Percentiles rank a stretch among this genome's conserved stretches.
These are phyloP conservation scores for Girardinichthys multiradiatus DNA, from an alignment of 2,113 vertebrate genomes.

Conservation along the genomic window DNA sequence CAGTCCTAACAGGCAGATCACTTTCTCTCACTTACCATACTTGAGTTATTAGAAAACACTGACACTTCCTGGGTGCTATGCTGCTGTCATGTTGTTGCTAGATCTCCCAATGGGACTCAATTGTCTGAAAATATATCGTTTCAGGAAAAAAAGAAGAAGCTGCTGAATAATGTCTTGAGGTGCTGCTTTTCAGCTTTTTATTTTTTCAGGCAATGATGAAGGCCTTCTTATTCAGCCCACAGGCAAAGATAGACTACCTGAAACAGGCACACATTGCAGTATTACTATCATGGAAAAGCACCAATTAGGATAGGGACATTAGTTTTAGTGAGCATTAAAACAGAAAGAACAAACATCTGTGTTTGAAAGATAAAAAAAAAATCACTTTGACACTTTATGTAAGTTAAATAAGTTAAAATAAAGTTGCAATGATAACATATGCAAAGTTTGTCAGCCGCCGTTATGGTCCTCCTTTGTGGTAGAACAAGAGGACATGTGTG, in stretches of 20 bases:
- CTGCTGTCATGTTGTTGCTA: slow-evolving; percentile 41
- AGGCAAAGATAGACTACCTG: slow-evolving; percentile 71
- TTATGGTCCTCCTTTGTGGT: slow-evolving; percentile 61
- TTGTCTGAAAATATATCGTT: slow-evolving; percentile 32
- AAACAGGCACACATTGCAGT: slow-evolving; percentile 70
- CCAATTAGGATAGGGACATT: slow-evolving; percentile 43
- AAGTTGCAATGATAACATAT: slow-evolving; percentile 40
- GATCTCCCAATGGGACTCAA: slow-evolving; percentile 39
- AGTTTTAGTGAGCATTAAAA: slow-evolving; percentile 46
- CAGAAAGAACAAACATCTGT: slow-evolving; percentile 32
- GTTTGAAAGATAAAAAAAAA: slow-evolving; percentile 15
- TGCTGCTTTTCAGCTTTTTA: slow-evolving; percentile 38
- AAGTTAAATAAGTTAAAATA: slow-evolving; percentile 19
- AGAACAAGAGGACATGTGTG: slow-evolving; percentile 70
- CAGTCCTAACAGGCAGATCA: slow-evolving; percentile 41
- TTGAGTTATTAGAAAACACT: slow-evolving; percentile 33
- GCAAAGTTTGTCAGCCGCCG: slow-evolving; percentile 40
- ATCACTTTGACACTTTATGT: not conserved
- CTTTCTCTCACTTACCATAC: slow-evolving; percentile 37
- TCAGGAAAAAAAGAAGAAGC: slow-evolving; percentile 13
- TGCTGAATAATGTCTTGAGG: slow-evolving; percentile 53
- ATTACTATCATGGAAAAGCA: slow-evolving; percentile 64
- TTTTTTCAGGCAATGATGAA: slow-evolving; percentile 56
- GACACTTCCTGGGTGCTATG: slow-evolving; percentile 16
- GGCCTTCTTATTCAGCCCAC: slow-evolving; percentile 41